phyloP scores from a whole-genome alignment of 2,888 invertebrate genomes.

The Steinernema scapterisci region DNA sequence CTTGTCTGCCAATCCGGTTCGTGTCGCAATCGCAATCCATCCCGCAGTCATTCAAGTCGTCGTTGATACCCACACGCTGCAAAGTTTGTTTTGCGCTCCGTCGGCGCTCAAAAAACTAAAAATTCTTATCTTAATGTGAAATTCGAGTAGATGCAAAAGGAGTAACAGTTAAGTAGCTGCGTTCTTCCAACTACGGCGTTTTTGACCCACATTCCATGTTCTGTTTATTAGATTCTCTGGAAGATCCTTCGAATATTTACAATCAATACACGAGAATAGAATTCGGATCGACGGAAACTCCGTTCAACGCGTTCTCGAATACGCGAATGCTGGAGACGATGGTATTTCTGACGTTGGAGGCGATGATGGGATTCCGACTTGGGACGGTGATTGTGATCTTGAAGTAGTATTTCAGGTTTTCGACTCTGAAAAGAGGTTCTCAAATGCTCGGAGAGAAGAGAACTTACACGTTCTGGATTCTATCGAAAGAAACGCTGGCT shows the following conservation, averaged over 20 bases:
- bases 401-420: neutral
- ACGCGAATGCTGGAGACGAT: neutral
- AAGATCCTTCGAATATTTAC: neutral
- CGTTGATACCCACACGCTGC: neutral
- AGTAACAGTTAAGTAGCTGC: no score
- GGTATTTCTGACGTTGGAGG: neutral
- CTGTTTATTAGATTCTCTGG: neutral
- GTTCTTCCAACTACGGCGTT: no score
- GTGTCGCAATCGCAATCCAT: neutral
- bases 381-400: constrained; percentile 4
- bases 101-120: constrained; percentile 15
- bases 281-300: neutral
- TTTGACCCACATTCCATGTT: no score
- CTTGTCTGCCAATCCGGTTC: constrained; percentile 9
- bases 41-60: neutral
- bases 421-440: neutral
- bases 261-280: neutral
- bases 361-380: constrained; percentile 9
- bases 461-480: neutral
- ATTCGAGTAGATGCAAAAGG: no score
- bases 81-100: constrained; percentile 22
- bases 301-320: constrained; percentile 9
- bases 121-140: no score
- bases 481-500: neutral
- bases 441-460: neutral